These are phyloP conservation scores for Eupsittula cactorum DNA, from an alignment of 2,113 vertebrate genomes.

Conservation along the genomic window DNA sequence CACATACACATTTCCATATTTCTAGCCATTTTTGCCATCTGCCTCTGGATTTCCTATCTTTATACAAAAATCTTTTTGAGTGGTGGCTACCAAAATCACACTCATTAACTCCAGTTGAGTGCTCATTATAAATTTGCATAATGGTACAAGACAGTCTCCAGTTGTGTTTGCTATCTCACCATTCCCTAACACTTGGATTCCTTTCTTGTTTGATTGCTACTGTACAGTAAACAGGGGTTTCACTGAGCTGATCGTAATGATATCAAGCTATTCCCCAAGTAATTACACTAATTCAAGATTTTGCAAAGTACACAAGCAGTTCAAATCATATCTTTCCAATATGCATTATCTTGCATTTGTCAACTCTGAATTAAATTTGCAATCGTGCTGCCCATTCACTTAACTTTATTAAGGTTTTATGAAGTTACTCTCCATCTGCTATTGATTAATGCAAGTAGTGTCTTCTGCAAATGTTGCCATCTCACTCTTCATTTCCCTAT, in stretches of 20 bases:
- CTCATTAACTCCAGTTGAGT: not conserved
- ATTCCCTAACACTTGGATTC: not conserved
- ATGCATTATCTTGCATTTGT: conserved; percentile 29
- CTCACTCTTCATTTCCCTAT: not conserved
- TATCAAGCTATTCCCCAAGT: not conserved
- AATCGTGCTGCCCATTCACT: conserved; percentile 18
- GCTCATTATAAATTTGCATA: not conserved
- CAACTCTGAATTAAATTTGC: conserved; percentile 39
- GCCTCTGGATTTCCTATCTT: not conserved
- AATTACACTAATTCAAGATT: conserved; percentile 27
- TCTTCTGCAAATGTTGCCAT: conserved; percentile 2
- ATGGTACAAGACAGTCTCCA: not conserved
- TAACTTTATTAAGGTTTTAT: conserved; percentile 47
- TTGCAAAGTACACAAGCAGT: not conserved
- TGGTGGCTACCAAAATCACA: not conserved
- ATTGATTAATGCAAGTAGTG: conserved; percentile 3
- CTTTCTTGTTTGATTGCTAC: not conserved
- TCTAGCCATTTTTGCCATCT: not conserved
- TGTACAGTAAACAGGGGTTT: not conserved
- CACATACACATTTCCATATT: not conserved
- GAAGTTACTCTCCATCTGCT: conserved; percentile 12
- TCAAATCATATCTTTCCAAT: not conserved
- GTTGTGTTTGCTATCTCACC: not conserved
- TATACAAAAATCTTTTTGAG: not conserved
- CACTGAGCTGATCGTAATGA: not conserved